Percentiles rank a stretch among this genome's conserved stretches.
Evolutionary conservation across 2,113 vertebrate genomes (phyloP).

Genomic region (Lanius ludovicianus): DNA sequence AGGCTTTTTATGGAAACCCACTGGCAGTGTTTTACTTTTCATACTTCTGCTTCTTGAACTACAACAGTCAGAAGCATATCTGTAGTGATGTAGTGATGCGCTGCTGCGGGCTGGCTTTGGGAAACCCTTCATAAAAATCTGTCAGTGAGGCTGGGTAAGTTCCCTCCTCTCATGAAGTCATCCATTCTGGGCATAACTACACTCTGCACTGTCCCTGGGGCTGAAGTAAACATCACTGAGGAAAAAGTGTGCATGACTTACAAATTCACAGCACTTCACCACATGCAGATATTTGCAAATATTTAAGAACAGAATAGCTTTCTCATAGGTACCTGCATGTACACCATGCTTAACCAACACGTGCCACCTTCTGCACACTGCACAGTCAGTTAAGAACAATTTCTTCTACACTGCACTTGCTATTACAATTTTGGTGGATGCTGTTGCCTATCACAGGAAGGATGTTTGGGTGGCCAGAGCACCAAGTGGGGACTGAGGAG

Average conservation of each 20-base stretch:
- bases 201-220: background rate
- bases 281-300: background rate
- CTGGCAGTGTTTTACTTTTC: conserved; percentile 11
- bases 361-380: rapidly evolving
- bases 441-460: background rate
- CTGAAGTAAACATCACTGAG: background rate
- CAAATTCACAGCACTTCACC: background rate
- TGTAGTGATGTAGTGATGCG: background rate
- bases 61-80: conserved; percentile 30
- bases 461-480: background rate
- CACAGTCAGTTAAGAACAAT: background rate
- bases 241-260: background rate
- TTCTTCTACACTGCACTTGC: background rate
- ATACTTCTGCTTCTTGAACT: background rate
- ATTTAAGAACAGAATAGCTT: background rate
- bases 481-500: background rate
- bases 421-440: background rate
- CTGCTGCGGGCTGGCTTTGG: conserved; percentile 43
- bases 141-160: background rate
- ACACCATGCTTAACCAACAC: rapidly evolving
- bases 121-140: conserved; percentile 46
- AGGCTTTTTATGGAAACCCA: conserved; percentile 11
- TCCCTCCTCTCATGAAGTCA: background rate
- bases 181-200: background rate
- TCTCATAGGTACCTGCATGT: background rate